Evolutionary conservation across 2,888 invertebrate species (phyloP), one percentile per base, ranked within the genome.

Genomic region (Pandemis cinnamomeana): DNA sequence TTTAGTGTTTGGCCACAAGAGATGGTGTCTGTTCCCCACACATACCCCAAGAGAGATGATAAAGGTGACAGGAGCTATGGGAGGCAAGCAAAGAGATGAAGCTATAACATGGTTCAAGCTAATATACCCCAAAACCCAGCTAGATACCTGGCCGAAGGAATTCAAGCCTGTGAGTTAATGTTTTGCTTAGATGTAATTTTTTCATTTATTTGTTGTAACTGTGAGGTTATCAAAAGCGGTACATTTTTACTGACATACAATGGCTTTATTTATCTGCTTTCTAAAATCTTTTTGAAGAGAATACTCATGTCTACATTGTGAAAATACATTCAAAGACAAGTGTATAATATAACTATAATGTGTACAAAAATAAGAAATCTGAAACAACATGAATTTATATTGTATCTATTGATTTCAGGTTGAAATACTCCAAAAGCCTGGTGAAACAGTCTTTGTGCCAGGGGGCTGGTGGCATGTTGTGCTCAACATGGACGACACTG

Each of bases 381-480:
- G 27, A 36, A 36, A 2, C 27, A 36, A 36, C 27, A 36, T 36
- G 27, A 36, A 36, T 36, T 36, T 36, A 36, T 36, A 36, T 36
- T 36, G 27, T 36, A 36, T 4, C 27, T 36, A 36, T 36, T 76
- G 41, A 76, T 90, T 90, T 27, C 88, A 97, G 96, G 96, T 99
- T 78, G 99, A 99, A 94, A 98, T 99, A 81, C 94, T 99, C 6
- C 99, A 99, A 89, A 96, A 96, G 82, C 99, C 99, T 13, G 99
- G 99, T 27, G 99, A 99, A 89, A 99, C 99, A 5, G 99, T 99
- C 46, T 99, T 99, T 93, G 99, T 99, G 71, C 99, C 99, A 10
- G 99, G 99, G 20, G 99, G 99, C 10, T 99, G 99, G 99, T 99
- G 99, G 99, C 99, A 99, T 89, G 99, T 99, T 27, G 99, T 99